These are phyloP conservation scores for Ferrisia virgata DNA, from an alignment of 2,888 invertebrate genomes.

Conservation along the genomic window DNA sequence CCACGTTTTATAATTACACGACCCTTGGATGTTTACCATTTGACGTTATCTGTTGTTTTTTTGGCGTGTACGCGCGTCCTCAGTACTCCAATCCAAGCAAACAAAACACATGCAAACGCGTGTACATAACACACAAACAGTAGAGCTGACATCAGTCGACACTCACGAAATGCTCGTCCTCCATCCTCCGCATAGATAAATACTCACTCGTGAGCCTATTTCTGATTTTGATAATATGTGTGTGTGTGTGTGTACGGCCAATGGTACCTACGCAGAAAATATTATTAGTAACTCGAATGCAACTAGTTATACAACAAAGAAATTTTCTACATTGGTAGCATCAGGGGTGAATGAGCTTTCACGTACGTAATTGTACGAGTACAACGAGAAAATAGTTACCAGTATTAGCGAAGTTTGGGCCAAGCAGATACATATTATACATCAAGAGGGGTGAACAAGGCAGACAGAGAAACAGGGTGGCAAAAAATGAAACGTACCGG, in stretches of 20 bases:
- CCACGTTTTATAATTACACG: conserved; percentile 14
- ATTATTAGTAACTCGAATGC: background rate
- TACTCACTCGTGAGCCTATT: background rate
- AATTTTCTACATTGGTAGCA: background rate
- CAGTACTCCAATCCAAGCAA: background rate
- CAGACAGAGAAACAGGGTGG: background rate
- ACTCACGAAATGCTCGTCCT: background rate
- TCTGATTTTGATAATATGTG: too few relatives aligned
- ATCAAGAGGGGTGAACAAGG: background rate
- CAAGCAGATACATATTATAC: too few relatives aligned
- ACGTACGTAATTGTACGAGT: too few relatives aligned
- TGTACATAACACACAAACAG: background rate
- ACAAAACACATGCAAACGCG: conserved; percentile 39
- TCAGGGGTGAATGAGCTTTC: background rate
- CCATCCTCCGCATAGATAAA: too few relatives aligned
- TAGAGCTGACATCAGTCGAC: background rate
- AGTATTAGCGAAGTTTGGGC: too few relatives aligned
- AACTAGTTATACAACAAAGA: conserved; percentile 20
- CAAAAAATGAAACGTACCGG: conserved; percentile 7
- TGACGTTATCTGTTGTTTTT: conserved; percentile 18
- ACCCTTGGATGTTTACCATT: conserved; percentile 5
- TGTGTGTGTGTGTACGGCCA: too few relatives aligned
- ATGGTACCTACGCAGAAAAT: too few relatives aligned
- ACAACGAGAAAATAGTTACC: too few relatives aligned
- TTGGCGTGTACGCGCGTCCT: background rate